Evolutionary conservation across 2,888 invertebrate genomes (phyloP), one percentile per base, ranked within the genome.

Genomic region (Hypolimnas misippus): DNA sequence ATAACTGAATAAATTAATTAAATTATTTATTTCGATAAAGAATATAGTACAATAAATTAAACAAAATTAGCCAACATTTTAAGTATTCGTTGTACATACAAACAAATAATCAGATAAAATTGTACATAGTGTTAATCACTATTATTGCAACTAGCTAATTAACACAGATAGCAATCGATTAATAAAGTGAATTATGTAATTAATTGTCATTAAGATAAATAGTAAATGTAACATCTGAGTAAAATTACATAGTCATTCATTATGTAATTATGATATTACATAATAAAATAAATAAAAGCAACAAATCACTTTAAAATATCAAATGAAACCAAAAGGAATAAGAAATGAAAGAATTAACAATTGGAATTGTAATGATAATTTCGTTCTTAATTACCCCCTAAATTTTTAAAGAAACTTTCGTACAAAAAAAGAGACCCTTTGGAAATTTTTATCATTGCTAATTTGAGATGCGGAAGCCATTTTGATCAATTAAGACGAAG

Each of bases 331-430:
- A 63, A 63, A 59, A 55, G 35, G 42, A 55, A 59, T 12, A 46
- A 31, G 40, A 21, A 63, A 54, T 53, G 57, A 52, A 63, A 29
- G 55, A 60, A 64, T 57, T 52, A 60, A 64, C 53, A 64, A 64
- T 64, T 60, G 52, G 54, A 17, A 52, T 40, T 63, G 31, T 56
- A 56, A 63, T 63, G 59, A 53, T 59, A 51, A 56, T 60, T 63
- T 51, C 31, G 21, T 38, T 31, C 40, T 56, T 63, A 35, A n/a
- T 35, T 6, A n/a, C 12, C 4, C n/a, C 35, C 35, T 60, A 29
- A 57, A 53, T 53, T 56, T 60, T 53, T 31, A 33, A 38, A 44
- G 42, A 64, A 64, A 57, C 29, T 55, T 35, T 10, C 19, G 8
- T 46, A 12, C 44, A 16, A 53, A 59, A 51, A 55, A 55, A 56